Evolutionary conservation across 2,888 invertebrate species (phyloP).

Genomic region (Epirrhoe tristata): DNA sequence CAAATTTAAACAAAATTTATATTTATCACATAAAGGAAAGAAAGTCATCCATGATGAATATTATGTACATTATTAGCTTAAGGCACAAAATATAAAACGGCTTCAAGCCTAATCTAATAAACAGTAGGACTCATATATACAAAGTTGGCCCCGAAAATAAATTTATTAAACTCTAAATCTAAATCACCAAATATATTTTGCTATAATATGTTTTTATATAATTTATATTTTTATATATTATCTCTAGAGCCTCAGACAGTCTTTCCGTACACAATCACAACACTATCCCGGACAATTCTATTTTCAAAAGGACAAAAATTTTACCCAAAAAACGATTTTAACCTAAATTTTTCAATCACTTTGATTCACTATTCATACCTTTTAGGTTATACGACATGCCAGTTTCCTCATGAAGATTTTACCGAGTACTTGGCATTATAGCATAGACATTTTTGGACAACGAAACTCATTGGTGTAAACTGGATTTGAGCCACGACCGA

Average conservation of each 20-base stretch:
- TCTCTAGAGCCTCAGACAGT: conserved; percentile 74
- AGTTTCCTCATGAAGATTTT: too few species aligned
- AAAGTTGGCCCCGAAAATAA: conserved; percentile 77
- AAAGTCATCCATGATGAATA: conserved; percentile 74
- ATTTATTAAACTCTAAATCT: conserved; percentile 44
- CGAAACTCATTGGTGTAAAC: too few species aligned
- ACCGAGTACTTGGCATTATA: too few species aligned
- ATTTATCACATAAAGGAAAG: conserved; percentile 69
- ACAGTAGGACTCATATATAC: conserved; percentile 63
- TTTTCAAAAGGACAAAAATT: conserved; percentile 46
- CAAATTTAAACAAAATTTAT: conserved; percentile 51
- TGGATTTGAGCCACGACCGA: background rate
- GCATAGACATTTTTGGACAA: too few species aligned
- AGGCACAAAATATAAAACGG: conserved; percentile 77
- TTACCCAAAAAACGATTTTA: background rate
- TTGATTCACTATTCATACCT: too few species aligned
- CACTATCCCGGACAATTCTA: conserved; percentile 53
- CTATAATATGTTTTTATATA: conserved; percentile 47
- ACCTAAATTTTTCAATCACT: too few species aligned
- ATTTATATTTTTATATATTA: conserved; percentile 55
- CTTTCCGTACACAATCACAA: conserved; percentile 75
- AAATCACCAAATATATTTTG: conserved; percentile 47
- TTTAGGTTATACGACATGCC: too few species aligned
- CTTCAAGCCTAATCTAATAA: conserved; percentile 68
- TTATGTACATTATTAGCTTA: conserved; percentile 70